Conservation (phyloP, 2,113 vertebrate species). For the Oreochromis tanganicae region DNA sequence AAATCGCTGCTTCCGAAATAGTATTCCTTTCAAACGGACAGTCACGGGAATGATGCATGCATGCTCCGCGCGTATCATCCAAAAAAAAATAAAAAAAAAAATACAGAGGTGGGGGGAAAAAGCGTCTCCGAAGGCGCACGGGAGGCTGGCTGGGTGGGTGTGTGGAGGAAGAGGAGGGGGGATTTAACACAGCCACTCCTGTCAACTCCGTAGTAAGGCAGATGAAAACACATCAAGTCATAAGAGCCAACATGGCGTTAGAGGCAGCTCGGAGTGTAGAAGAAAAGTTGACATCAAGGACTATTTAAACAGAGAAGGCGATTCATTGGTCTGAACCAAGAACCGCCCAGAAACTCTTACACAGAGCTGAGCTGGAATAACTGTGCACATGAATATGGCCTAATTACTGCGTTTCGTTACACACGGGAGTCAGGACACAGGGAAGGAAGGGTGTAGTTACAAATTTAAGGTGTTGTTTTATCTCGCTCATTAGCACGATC, state of each 20-base stretch:
- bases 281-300: conserved; percentile 82
- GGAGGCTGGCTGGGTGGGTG: not conserved
- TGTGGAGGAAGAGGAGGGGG: not conserved
- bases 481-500: not conserved
- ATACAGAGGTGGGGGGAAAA: not conserved
- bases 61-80: conserved; percentile 50
- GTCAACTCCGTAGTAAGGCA: conserved; percentile 72
- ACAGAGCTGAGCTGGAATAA: not conserved
- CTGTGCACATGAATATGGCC: not conserved
- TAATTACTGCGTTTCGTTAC: not conserved
- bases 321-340: conserved; percentile 77
- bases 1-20: conserved; percentile 25
- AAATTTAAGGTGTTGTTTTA: not conserved
- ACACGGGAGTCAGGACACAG: not conserved
- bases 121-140: conserved; percentile 23
- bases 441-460: not conserved
- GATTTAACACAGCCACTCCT: conserved; percentile 49
- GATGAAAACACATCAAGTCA: conserved; percentile 72
- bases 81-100: not conserved
- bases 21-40: conserved; percentile 54
- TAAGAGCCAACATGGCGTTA: conserved; percentile 91
- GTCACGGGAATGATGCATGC: conserved; percentile 12
- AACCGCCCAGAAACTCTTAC: conserved; percentile 71
- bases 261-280: conserved; percentile 76
- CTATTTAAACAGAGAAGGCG: conserved; percentile 84